These are phyloP conservation scores for Maniola hyperantus DNA, from an alignment of 2,888 invertebrate species.

Conservation along the genomic window DNA sequence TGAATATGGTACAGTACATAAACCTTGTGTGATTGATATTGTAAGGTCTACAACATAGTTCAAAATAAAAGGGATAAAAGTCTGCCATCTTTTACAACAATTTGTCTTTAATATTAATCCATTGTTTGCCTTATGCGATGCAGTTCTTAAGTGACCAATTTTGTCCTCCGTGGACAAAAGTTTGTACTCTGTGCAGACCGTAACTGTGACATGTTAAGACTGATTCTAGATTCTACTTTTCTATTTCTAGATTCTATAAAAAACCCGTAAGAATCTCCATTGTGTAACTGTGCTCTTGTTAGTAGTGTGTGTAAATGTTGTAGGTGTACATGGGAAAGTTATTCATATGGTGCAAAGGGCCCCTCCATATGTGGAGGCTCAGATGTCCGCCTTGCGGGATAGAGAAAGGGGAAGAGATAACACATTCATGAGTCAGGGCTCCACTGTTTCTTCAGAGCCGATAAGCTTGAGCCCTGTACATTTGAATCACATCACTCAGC, in stretches of 20 bases:
- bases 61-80: too few species aligned
- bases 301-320: neutral
- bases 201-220: too few species aligned
- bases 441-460: neutral
- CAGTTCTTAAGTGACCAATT: too few species aligned
- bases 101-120: too few species aligned
- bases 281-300: neutral
- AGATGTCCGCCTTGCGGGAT: constrained; percentile 30
- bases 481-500: constrained; percentile 43
- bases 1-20: constrained; percentile 87
- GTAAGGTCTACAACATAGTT: too few species aligned
- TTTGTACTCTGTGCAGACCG: too few species aligned
- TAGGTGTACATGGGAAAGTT: constrained; percentile 95
- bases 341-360: constrained; percentile 95
- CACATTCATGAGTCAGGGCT: neutral
- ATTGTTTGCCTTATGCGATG: too few species aligned
- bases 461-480: constrained; percentile 15
- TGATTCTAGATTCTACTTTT: too few species aligned
- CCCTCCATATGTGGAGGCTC: constrained; percentile 82
- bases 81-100: too few species aligned
- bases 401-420: constrained; percentile 24
- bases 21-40: neutral
- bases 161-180: too few species aligned
- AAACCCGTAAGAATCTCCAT: too few species aligned
- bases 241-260: too few species aligned